Evolutionary conservation across 2,113 vertebrate genomes (phyloP).

Genomic region (Corythoichthys intestinalis): DNA sequence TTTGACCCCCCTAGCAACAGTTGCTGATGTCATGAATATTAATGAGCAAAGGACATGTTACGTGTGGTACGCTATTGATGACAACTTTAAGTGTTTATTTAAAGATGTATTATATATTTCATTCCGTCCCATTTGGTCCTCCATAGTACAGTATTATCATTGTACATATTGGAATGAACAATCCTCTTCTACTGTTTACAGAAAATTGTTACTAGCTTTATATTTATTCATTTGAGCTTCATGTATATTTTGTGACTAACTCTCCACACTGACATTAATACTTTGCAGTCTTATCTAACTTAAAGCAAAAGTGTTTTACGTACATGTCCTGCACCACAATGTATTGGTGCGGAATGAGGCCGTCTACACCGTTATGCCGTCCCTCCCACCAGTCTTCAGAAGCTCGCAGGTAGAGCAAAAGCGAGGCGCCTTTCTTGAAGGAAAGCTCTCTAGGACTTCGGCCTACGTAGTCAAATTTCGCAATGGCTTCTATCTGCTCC

Average conservation of each 20-base stretch:
- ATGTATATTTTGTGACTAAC: too few relatives aligned
- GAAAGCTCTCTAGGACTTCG: conserved; percentile 89
- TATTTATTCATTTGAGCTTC: too few relatives aligned
- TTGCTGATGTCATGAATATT: too few relatives aligned
- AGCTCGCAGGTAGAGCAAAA: conserved; percentile 88
- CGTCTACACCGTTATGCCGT: conserved; percentile 88
- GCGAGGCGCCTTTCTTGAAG: conserved; percentile 91
- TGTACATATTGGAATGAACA: background rate
- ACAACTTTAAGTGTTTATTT: too few relatives aligned
- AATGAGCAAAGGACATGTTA: too few relatives aligned
- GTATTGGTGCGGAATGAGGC: conserved; percentile 94
- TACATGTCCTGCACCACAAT: conserved; percentile 96
- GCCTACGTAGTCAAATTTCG: conserved; percentile 91
- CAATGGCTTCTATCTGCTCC: conserved; percentile 93
- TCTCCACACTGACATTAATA: too few relatives aligned
- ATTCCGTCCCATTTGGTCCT: too few relatives aligned
- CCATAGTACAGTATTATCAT: background rate
- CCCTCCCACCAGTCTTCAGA: conserved; percentile 98
- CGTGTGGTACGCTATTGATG: too few relatives aligned
- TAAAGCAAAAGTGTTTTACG: conserved; percentile 44
- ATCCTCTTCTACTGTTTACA: background rate
- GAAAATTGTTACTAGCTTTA: too few relatives aligned
- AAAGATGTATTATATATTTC: too few relatives aligned
- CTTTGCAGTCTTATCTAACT: too few relatives aligned
- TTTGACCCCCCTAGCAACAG: too few relatives aligned